Evolutionary conservation across 2,888 invertebrate genomes (phyloP).

Genomic region (Notocelia uddmanniana): DNA sequence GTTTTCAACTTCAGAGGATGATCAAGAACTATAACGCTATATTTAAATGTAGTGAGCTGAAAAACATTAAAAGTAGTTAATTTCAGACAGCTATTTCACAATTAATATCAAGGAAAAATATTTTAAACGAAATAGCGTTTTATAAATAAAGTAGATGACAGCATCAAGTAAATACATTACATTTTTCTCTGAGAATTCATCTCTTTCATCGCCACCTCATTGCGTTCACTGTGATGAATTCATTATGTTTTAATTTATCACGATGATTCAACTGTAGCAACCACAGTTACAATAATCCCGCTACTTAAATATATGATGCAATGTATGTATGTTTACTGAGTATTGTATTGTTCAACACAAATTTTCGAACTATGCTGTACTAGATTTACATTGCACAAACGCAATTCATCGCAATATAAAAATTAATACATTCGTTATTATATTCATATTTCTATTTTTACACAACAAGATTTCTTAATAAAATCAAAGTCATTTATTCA

Average conservation of each 20-base stretch:
- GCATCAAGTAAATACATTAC: conserved; percentile 6
- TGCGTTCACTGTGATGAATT: background rate
- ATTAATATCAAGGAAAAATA: background rate
- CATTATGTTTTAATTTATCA: conserved; percentile 8
- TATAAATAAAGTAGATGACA: too few species aligned
- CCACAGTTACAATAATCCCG: background rate
- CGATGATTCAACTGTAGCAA: background rate
- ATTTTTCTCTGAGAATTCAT: background rate
- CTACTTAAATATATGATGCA: background rate
- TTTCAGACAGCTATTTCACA: background rate
- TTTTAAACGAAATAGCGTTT: background rate
- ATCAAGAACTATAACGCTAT: background rate
- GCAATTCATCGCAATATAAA: too few species aligned
- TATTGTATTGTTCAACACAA: too few species aligned
- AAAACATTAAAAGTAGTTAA: background rate
- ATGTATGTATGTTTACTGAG: background rate
- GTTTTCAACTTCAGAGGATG: background rate
- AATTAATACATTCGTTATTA: too few species aligned
- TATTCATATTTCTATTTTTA: too few species aligned
- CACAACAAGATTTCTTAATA: too few species aligned
- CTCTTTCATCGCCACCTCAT: background rate
- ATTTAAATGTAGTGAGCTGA: background rate
- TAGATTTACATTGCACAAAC: too few species aligned
- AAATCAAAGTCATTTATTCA: too few species aligned
- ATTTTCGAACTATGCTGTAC: too few species aligned